Conservation (phyloP, 2,888 invertebrate genomes). For the Falcaria lacertinaria region DNA sequence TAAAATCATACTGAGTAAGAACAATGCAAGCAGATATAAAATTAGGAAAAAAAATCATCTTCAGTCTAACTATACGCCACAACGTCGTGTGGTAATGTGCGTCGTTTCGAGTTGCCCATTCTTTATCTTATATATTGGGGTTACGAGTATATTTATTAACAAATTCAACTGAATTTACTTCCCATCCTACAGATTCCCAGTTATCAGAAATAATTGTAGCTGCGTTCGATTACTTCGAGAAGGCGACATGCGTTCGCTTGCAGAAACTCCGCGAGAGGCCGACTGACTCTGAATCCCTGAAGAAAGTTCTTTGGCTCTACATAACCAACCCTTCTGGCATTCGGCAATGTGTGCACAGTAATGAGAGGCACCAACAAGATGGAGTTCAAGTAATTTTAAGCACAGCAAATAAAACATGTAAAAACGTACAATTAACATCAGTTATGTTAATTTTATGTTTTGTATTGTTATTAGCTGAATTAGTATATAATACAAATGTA, state of each 20-base stretch:
- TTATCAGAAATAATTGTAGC: slow-evolving; percentile 45
- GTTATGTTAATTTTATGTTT: no score
- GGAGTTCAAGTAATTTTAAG: slow-evolving; percentile 58
- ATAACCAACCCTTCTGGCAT: slow-evolving; percentile 64
- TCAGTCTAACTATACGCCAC: no score
- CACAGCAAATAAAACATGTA: not conserved
- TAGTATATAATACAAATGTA: no score
- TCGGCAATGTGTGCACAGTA: slow-evolving; percentile 66
- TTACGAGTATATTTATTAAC: not conserved
- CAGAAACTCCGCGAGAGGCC: slow-evolving; percentile 59
- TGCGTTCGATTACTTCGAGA: slow-evolving; percentile 66
- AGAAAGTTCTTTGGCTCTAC: slow-evolving; percentile 57
- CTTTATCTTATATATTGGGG: no score
- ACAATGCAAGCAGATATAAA: no score
- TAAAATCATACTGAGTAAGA: not conserved
- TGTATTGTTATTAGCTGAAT: no score
- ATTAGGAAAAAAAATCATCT: no score
- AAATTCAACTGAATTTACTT: not conserved
- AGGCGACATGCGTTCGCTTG: slow-evolving; percentile 58
- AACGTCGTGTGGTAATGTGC: no score
- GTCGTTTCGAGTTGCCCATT: no score
- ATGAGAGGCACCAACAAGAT: slow-evolving; percentile 45
- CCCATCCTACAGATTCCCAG: slow-evolving; percentile 41
- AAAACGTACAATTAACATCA: not conserved
- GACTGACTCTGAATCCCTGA: slow-evolving; percentile 45